Conservation (phyloP, 2,888 invertebrate genomes). For the Archips crataeganus region DNA sequence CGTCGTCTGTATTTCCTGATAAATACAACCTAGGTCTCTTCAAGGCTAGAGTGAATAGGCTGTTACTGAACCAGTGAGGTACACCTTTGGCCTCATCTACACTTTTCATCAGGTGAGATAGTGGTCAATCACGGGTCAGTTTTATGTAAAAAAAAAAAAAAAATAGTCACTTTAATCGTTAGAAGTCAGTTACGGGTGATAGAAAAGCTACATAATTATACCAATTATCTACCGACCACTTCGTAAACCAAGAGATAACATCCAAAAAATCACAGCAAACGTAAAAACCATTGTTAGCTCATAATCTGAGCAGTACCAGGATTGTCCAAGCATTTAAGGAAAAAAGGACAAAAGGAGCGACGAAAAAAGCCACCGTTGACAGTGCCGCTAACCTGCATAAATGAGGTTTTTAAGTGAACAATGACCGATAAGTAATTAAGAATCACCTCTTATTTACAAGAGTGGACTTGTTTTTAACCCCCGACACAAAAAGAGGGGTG, state of each 20-base stretch:
- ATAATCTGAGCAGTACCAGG: conserved; percentile 24
- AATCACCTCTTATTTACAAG: conserved; percentile 54
- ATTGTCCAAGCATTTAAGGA: conserved; percentile 29
- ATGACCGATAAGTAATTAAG: conserved; percentile 43
- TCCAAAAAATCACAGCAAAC: conserved; percentile 14
- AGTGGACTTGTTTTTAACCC: conserved; percentile 52
- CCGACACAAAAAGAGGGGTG: too few relatives aligned
- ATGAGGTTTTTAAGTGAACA: conserved; percentile 31
- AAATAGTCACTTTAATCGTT: too few relatives aligned
- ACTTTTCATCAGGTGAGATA: too few relatives aligned
- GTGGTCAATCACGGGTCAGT: too few relatives aligned
- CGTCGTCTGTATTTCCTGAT: too few relatives aligned
- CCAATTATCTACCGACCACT: conserved; percentile 3
- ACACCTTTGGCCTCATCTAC: too few relatives aligned
- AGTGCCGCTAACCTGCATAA: conserved; percentile 35
- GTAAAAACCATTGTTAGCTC: conserved; percentile 33
- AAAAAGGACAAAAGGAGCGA: conserved; percentile 29
- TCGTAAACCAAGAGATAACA: conserved; percentile 22
- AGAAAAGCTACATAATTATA: neutral
- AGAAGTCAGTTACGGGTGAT: neutral
- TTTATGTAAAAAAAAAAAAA: too few relatives aligned
- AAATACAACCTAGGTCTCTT: too few relatives aligned
- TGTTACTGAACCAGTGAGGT: too few relatives aligned
- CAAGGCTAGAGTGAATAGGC: too few relatives aligned
- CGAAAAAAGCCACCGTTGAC: conserved; percentile 17